Conservation (phyloP, 2,113 vertebrate species). For the Microcebus lehilahytsara region DNA sequence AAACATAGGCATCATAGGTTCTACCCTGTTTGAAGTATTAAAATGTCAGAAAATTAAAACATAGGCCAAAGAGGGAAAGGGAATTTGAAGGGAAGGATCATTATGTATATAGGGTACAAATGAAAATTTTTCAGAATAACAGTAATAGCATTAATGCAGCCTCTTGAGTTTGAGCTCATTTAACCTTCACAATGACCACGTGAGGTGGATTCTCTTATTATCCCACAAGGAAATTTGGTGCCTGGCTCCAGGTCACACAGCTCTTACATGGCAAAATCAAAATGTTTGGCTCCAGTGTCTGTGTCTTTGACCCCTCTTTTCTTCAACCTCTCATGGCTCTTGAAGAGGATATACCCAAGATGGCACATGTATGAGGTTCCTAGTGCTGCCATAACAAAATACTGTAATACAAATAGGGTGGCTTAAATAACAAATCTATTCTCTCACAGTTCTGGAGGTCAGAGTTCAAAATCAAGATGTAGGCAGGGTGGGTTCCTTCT, state of each 20-base stretch:
- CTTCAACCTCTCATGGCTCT: not conserved
- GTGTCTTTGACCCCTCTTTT: not conserved
- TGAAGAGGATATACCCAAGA: not conserved
- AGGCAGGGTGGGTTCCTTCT: not conserved
- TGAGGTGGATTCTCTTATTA: not conserved
- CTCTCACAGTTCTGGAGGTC: not conserved
- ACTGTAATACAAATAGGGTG: too few species aligned
- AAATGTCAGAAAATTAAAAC: not conserved
- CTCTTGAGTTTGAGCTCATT: not conserved
- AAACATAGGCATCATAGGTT: not conserved
- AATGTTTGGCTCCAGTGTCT: not conserved
- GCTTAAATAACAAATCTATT: not conserved
- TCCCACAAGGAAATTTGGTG: not conserved
- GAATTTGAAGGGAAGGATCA: not conserved
- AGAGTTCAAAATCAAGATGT: not conserved
- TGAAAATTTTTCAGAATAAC: not conserved
- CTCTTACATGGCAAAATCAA: not conserved
- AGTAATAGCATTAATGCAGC: not conserved
- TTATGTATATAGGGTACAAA: not conserved
- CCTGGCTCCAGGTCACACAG: not conserved
- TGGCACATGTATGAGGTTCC: not conserved
- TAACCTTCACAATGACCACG: not conserved
- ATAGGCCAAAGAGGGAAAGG: not conserved
- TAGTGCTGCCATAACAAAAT: not conserved
- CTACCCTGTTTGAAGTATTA: not conserved